These are phyloP conservation scores for Itoplectis maculator DNA, from an alignment of 2,888 invertebrate species.

Conservation along the genomic window DNA sequence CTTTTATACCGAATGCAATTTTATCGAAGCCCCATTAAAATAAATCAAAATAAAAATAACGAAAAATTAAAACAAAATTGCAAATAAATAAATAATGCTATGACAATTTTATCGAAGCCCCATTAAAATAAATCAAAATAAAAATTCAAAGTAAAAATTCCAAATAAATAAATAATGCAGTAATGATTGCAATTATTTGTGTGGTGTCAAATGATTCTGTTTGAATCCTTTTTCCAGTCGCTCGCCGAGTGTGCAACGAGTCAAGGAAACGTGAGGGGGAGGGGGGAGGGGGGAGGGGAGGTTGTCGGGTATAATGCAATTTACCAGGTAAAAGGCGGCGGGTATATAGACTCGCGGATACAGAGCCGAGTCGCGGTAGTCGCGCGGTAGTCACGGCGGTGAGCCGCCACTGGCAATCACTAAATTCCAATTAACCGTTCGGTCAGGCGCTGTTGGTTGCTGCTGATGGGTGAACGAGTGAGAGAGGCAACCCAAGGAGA, in stretches of 20 bases:
- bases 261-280: too few relatives aligned
- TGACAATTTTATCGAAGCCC: too few relatives aligned
- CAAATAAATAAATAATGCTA: too few relatives aligned
- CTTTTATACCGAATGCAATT: too few relatives aligned
- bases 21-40: too few relatives aligned
- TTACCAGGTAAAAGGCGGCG: constrained; percentile 69
- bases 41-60: too few relatives aligned
- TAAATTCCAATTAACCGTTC: constrained; percentile 81
- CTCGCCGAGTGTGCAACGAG: neutral
- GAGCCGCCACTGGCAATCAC: constrained; percentile 79
- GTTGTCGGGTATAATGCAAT: constrained; percentile 73
- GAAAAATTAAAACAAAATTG: too few relatives aligned
- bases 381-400: constrained; percentile 41
- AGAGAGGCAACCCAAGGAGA: constrained; percentile 45
- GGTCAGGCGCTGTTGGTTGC: constrained; percentile 59
- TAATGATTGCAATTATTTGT: too few relatives aligned
- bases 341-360: constrained; percentile 64
- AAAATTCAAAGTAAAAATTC: too few relatives aligned
- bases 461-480: constrained; percentile 45
- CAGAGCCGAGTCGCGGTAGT: constrained; percentile 43
- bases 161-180: too few relatives aligned
- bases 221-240: constrained; percentile 14
- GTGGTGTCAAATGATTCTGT: neutral
- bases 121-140: too few relatives aligned
- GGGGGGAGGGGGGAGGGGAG: neutral